Evolutionary conservation across 2,888 invertebrate species (phyloP).

Genomic region (Chymomyza procnemis): DNA sequence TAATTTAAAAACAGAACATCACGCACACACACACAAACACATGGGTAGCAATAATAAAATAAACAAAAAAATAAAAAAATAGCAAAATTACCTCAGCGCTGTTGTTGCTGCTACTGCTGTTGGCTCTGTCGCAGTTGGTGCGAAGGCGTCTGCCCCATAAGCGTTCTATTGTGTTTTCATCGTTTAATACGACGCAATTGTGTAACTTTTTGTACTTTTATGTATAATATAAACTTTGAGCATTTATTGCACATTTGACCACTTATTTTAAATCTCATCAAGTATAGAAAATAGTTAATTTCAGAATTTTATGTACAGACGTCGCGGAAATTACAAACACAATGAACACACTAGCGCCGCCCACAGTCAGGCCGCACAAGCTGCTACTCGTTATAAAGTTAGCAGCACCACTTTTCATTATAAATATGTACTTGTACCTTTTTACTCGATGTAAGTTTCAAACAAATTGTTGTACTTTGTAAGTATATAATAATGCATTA

Average conservation of each 20-base stretch:
- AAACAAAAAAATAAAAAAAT: conserved; percentile 62
- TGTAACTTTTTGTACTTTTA: conserved; percentile 18
- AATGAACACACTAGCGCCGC: conserved; percentile 47
- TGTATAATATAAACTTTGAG: conserved; percentile 28
- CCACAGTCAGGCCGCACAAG: not conserved
- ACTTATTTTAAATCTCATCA: conserved; percentile 12
- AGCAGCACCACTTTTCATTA: conserved; percentile 22
- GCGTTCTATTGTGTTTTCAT: conserved; percentile 55
- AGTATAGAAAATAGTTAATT: conserved; percentile 45
- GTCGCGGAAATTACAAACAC: conserved; percentile 64
- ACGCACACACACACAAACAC: conserved; percentile 22
- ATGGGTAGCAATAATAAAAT: conserved; percentile 47
- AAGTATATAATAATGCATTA: too few species aligned
- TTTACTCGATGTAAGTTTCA: not conserved
- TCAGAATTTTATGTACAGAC: conserved; percentile 69
- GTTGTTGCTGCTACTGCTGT: conserved; percentile 26
- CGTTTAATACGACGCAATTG: conserved; percentile 34
- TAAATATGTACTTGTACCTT: not conserved
- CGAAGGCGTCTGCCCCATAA: conserved; percentile 40
- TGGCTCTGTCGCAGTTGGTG: conserved; percentile 25
- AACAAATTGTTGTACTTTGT: not conserved
- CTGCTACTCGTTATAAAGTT: conserved; percentile 17
- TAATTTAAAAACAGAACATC: conserved; percentile 48
- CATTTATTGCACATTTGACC: conserved; percentile 42
- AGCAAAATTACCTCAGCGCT: conserved; percentile 66